These are phyloP conservation scores for Zaprionus lineosus DNA, from an alignment of 2,888 invertebrate species.

Conservation along the genomic window DNA sequence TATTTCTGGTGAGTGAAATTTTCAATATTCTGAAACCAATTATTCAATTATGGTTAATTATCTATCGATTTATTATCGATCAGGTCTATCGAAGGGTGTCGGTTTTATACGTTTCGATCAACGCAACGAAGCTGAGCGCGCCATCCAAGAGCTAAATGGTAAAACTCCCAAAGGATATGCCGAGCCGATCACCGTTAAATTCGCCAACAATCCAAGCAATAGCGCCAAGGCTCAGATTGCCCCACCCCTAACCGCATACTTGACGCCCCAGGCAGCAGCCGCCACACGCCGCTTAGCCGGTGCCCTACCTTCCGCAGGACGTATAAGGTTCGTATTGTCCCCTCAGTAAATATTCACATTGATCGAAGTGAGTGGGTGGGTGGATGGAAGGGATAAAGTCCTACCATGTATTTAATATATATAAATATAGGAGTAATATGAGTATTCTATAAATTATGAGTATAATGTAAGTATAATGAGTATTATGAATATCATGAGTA, in stretches of 20 bases:
- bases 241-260: constrained; percentile 92
- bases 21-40: background rate
- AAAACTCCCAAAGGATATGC: constrained; percentile 93
- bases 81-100: constrained; percentile 96
- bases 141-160: constrained; percentile 95
- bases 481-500: too few relatives aligned
- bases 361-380: background rate
- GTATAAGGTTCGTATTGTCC: constrained; percentile 88
- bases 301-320: constrained; percentile 87
- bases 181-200: constrained; percentile 96
- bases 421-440: too few relatives aligned
- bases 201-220: constrained; percentile 96
- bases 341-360: background rate
- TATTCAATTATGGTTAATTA: background rate
- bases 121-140: constrained; percentile 94
- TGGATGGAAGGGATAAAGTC: background rate
- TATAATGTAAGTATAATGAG: too few relatives aligned
- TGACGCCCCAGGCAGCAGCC: constrained; percentile 88
- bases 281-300: constrained; percentile 92
- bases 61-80: constrained; percentile 30
- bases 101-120: constrained; percentile 97
- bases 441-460: too few relatives aligned
- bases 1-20: constrained; percentile 82
- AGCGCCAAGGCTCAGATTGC: constrained; percentile 89
- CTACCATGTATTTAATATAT: background rate